These are phyloP conservation scores for Catostomus latipinnis DNA, from an alignment of 2,797 vertebrate genomes.

Conservation along the genomic window DNA sequence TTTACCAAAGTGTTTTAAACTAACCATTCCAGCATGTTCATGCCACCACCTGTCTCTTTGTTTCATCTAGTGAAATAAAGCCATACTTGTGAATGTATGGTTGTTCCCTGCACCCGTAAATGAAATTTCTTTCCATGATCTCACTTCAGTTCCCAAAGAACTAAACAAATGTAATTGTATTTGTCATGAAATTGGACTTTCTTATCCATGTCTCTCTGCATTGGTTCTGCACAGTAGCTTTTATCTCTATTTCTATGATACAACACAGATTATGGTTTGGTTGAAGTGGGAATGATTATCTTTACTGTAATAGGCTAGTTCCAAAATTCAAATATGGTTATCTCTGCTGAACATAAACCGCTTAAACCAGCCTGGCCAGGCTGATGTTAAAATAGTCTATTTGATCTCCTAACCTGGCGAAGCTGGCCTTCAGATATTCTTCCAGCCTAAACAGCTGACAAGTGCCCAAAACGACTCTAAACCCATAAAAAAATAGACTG, in stretches of 20 bases:
- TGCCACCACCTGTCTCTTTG: slow-evolving; percentile 11
- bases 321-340: background rate
- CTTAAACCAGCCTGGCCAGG: too few species aligned
- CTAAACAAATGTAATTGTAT: slow-evolving; percentile 6
- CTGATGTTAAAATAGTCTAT: too few species aligned
- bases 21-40: background rate
- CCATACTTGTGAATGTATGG: background rate
- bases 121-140: slow-evolving; percentile 19
- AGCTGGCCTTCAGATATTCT: too few species aligned
- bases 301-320: background rate
- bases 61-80: slow-evolving; percentile 7
- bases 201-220: background rate
- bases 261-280: background rate
- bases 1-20: slow-evolving; percentile 35
- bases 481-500: too few species aligned
- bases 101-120: slow-evolving; percentile 8
- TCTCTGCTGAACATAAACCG: too few species aligned
- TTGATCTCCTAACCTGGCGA: too few species aligned
- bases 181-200: slow-evolving; percentile 2
- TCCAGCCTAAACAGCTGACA: too few species aligned
- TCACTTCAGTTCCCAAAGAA: slow-evolving; percentile 11
- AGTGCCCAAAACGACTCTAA: too few species aligned
- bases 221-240: background rate
- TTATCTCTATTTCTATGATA: background rate
- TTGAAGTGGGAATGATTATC: background rate